Evolutionary conservation across 2,113 vertebrate species (phyloP).

Genomic region (Delphinus delphis): DNA sequence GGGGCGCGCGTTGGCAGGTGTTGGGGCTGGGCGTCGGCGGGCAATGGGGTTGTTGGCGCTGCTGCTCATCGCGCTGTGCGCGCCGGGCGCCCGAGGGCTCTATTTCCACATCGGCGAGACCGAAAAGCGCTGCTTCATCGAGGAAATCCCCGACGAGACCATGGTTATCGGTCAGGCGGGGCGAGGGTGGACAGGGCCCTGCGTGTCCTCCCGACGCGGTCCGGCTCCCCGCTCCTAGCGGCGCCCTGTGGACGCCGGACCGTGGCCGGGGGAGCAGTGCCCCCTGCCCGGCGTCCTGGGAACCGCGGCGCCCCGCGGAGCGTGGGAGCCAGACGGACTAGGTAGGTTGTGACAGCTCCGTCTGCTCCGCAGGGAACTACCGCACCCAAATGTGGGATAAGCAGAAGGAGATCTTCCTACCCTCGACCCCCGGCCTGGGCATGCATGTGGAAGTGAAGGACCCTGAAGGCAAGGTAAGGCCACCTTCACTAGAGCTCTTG

Average conservation of each 20-base stretch:
- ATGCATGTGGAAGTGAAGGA: slow-evolving; percentile 98
- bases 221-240: neutral
- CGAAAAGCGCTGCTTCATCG: slow-evolving; percentile 96
- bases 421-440: slow-evolving; percentile 93
- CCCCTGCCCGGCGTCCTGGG: neutral
- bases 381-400: slow-evolving; percentile 96
- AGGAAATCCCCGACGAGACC: slow-evolving; percentile 95
- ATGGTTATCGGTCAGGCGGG: slow-evolving; percentile 93
- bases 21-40: neutral
- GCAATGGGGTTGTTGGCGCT: neutral
- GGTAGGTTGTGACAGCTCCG: slow-evolving; percentile 10
- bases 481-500: neutral
- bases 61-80: slow-evolving; percentile 54
- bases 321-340: neutral
- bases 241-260: neutral
- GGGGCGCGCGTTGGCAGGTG: slow-evolving; percentile 55
- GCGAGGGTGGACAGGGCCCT: slow-evolving; percentile 65
- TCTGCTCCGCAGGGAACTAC: slow-evolving; percentile 89
- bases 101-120: slow-evolving; percentile 96
- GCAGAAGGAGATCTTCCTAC: slow-evolving; percentile 89
- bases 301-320: neutral
- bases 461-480: slow-evolving; percentile 90
- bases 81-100: slow-evolving; percentile 79
- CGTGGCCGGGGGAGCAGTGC: neutral
- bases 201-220: neutral